phyloP scores from a whole-genome alignment of 92 coral and sea anemone species.

The Nematostella vectensis region DNA sequence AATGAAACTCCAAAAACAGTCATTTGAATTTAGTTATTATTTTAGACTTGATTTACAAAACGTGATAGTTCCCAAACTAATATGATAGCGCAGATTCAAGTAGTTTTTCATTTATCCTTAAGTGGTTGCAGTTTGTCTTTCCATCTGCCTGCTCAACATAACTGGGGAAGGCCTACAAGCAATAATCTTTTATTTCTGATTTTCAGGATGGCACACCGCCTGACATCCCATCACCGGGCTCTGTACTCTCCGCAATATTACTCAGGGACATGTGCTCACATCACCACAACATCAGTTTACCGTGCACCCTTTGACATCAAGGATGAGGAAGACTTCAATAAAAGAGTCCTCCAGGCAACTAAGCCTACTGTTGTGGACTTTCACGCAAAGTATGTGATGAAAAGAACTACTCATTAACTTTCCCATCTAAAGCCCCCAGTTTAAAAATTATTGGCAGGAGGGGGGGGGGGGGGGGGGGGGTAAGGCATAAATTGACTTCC shows the following conservation, averaged over 20 bases:
- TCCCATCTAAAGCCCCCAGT: too few species aligned
- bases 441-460: background rate
- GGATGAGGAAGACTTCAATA: conserved; percentile 65
- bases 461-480: background rate
- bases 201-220: conserved; percentile 90
- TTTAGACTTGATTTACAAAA: too few species aligned
- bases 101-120: too few species aligned
- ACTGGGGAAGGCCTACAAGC: too few species aligned
- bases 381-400: conserved; percentile 71
- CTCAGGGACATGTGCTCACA: conserved; percentile 76
- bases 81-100: too few species aligned
- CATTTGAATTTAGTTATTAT: too few species aligned
- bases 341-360: conserved; percentile 70
- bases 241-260: conserved; percentile 80
- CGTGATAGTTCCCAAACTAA: too few species aligned
- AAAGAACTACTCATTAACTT: background rate
- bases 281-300: conserved; percentile 69
- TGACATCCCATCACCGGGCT: conserved; percentile 87
- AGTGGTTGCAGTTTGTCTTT: too few species aligned
- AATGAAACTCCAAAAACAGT: too few species aligned
- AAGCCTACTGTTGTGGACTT: conserved; percentile 96
- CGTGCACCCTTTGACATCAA: conserved; percentile 77
- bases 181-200: too few species aligned
- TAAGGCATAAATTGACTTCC: too few species aligned
- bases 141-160: too few species aligned